Evolutionary conservation across 2,113 vertebrate species (phyloP).

Genomic region (Erinaceus europaeus): DNA sequence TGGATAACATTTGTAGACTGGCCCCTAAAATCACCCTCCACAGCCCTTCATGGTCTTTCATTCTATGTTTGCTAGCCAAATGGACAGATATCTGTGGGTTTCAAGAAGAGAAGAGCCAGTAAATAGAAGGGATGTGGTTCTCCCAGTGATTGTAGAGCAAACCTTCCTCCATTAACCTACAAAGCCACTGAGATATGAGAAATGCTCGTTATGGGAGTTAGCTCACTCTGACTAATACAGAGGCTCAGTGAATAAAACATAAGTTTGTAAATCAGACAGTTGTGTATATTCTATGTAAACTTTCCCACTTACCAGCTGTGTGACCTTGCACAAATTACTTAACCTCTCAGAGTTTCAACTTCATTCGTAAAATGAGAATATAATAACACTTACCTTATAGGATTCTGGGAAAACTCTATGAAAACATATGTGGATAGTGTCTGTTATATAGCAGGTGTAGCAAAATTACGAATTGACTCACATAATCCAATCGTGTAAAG

Average conservation of each 20-base stretch:
- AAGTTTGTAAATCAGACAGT: background rate
- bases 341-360: slow-evolving; percentile 60
- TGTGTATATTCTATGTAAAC: background rate
- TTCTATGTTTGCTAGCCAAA: background rate
- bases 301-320: slow-evolving; percentile 41
- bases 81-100: background rate
- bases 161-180: background rate
- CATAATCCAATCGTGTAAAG: slow-evolving; percentile 60
- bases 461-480: slow-evolving; percentile 65
- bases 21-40: background rate
- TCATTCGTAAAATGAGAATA: slow-evolving; percentile 67
- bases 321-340: slow-evolving; percentile 64
- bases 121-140: background rate
- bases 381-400: slow-evolving; percentile 61
- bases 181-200: background rate
- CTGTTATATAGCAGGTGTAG: slow-evolving; percentile 69
- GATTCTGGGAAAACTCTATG: slow-evolving; percentile 47
- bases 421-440: slow-evolving; percentile 62
- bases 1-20: background rate
- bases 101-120: background rate
- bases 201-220: background rate
- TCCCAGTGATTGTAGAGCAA: background rate
- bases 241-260: background rate
- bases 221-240: background rate
- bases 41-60: background rate